Evolutionary conservation across 2,113 vertebrate species (phyloP).

Genomic region (Catharus minimus): DNA sequence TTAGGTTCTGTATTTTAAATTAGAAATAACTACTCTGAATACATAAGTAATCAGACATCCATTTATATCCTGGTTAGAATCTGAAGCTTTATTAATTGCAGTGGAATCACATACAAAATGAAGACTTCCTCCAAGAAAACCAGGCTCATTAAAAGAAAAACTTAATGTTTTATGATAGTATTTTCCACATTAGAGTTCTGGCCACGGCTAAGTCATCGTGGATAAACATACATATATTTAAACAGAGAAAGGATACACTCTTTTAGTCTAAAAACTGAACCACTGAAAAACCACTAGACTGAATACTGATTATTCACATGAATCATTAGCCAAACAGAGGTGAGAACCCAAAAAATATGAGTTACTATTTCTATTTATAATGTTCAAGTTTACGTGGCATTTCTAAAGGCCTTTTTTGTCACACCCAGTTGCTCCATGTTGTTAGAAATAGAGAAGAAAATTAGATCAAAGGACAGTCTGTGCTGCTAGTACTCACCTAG

Average conservation of each 20-base stretch:
- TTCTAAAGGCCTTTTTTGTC: conserved; percentile 46
- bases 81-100: conserved; percentile 57
- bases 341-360: conserved; percentile 39
- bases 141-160: conserved; percentile 30
- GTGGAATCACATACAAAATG: conserved; percentile 46
- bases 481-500: conserved; percentile 11
- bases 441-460: not conserved
- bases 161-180: conserved; percentile 21
- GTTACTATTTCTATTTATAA: conserved; percentile 64
- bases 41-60: conserved; percentile 55
- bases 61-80: conserved; percentile 36
- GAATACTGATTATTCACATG: conserved; percentile 40
- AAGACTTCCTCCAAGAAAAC: conserved; percentile 27
- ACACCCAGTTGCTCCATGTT: not conserved
- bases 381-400: not conserved
- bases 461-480: conserved; percentile 24
- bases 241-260: conserved; percentile 38
- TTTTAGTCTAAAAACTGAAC: conserved; percentile 50
- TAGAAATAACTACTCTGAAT: conserved; percentile 54
- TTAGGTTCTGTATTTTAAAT: conserved; percentile 69
- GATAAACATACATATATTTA: conserved; percentile 38
- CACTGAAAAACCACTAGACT: conserved; percentile 34
- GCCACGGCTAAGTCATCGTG: not conserved
- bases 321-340: conserved; percentile 60
- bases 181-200: conserved; percentile 44